Evolutionary conservation across 2,888 invertebrate genomes (phyloP).

Genomic region (Drosophila testacea): DNA sequence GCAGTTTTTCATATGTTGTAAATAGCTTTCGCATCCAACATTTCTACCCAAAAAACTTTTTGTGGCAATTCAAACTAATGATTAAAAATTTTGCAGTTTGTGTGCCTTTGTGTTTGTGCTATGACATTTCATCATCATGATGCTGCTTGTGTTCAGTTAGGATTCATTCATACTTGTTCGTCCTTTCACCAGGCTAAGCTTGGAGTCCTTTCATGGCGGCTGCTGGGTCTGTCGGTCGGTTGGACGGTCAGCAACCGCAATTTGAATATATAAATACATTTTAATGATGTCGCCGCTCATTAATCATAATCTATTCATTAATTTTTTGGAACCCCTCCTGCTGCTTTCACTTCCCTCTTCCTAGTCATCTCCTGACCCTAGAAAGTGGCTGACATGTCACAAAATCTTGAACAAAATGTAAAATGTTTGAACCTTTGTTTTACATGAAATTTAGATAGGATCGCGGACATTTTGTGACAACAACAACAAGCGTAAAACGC

Average conservation of each 20-base stretch:
- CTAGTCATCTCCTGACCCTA: not conserved
- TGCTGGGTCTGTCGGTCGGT: not conserved
- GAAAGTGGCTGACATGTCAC: constrained; percentile 62
- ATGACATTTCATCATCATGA: constrained; percentile 61
- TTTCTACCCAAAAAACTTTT: constrained; percentile 56
- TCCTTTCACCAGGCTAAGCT: constrained; percentile 30
- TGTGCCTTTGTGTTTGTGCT: constrained; percentile 58
- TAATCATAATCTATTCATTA: constrained; percentile 81
- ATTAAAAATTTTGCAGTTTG: constrained; percentile 65
- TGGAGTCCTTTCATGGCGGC: constrained; percentile 35
- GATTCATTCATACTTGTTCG: constrained; percentile 50
- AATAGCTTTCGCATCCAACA: constrained; percentile 54
- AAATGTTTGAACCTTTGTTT: constrained; percentile 70
- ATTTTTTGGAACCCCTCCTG: constrained; percentile 61
- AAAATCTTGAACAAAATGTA: constrained; percentile 53
- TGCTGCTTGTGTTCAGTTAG: not conserved
- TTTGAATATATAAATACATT: constrained; percentile 80
- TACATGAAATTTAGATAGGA: constrained; percentile 66
- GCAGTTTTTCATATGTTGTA: constrained; percentile 79
- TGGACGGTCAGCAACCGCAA: constrained; percentile 72
- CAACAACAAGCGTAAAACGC: not conserved
- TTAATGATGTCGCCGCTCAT: constrained; percentile 80
- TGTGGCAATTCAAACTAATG: constrained; percentile 79
- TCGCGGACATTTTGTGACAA: constrained; percentile 42
- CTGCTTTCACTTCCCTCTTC: not conserved